These are phyloP conservation scores for Pseudorhombus dupliciocellatus DNA, from an alignment of 2,113 vertebrate genomes.

Conservation along the genomic window DNA sequence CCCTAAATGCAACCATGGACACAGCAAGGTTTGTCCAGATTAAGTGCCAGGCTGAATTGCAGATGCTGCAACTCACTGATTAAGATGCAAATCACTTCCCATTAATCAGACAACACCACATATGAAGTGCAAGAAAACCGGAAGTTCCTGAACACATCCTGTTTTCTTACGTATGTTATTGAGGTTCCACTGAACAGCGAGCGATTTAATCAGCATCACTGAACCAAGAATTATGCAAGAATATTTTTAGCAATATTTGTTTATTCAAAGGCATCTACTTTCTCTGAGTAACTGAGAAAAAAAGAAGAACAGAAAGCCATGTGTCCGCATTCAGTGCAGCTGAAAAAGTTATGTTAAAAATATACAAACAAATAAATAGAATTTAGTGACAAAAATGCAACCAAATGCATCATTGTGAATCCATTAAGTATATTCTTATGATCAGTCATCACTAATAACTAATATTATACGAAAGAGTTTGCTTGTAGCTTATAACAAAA, in stretches of 20 bases:
- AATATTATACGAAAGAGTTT: background rate
- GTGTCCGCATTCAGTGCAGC: background rate
- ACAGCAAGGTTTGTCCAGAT: conserved; percentile 89
- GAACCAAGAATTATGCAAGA: background rate
- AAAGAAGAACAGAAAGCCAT: background rate
- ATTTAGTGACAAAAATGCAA: conserved; percentile 7
- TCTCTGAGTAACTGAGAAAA: background rate
- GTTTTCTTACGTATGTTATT: background rate
- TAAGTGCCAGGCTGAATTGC: conserved; percentile 92
- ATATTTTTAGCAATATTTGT: background rate
- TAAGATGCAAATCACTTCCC: conserved; percentile 79
- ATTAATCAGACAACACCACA: conserved; percentile 37
- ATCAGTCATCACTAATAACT: background rate
- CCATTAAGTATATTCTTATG: conserved; percentile 11
- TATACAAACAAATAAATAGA: conserved; percentile 1
- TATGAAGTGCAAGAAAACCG: conserved; percentile 36
- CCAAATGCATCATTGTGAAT: conserved; percentile 27
- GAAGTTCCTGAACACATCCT: conserved; percentile 4
- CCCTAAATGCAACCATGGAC: conserved; percentile 88
- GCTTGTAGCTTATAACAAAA: background rate
- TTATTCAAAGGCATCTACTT: background rate
- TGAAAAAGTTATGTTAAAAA: background rate
- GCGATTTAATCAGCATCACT: background rate
- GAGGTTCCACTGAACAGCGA: no score
- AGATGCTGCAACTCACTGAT: conserved; percentile 73